Percentiles rank a stretch among this genome's conserved stretches.
phyloP scores from a whole-genome alignment of 2,797 vertebrate genomes.

The Nannoperca obscura region DNA sequence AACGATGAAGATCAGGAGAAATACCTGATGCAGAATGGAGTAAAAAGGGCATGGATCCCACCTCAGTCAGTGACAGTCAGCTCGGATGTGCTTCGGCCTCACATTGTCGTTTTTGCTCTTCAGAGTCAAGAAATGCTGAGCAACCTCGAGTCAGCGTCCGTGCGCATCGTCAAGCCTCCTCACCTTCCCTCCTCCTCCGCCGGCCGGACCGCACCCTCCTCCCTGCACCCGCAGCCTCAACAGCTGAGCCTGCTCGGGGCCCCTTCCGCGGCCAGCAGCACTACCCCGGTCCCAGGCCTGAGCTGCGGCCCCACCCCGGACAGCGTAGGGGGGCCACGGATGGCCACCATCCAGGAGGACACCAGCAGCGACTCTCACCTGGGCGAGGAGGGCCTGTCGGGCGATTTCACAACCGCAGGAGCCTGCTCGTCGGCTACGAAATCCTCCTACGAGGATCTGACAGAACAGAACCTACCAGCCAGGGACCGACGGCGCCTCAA shows the following conservation, averaged over 20 bases:
- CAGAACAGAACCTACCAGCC: conserved; percentile 82
- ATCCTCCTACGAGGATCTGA: conserved; percentile 98
- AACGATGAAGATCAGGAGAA: conserved; percentile 4
- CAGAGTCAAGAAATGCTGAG: conserved; percentile 93
- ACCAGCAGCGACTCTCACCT: conserved; percentile 92
- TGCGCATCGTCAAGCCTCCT: conserved; percentile 90
- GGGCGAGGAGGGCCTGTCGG: conserved; percentile 88
- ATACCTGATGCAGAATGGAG: conserved; percentile 40
- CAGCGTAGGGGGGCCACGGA: conserved; percentile 83
- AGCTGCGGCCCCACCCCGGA: conserved; percentile 77
- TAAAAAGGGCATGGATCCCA: conserved; percentile 66
- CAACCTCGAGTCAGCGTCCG: conserved; percentile 89
- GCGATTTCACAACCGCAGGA: conserved; percentile 90
- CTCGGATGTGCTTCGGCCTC: conserved; percentile 6
- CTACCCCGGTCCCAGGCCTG: conserved; percentile 68
- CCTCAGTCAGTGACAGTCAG: conserved; percentile 42
- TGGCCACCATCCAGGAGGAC: conserved; percentile 99
- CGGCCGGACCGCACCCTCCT: conserved; percentile 69
- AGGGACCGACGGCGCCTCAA: conserved; percentile 91
- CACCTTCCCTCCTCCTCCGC: conserved; percentile 63
- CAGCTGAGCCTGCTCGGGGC: conserved; percentile 60
- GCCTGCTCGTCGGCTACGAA: conserved; percentile 88
- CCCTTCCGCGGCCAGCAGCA: conserved; percentile 58
- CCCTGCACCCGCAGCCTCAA: conserved; percentile 55
- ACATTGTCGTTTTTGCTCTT: conserved; percentile 32